phyloP scores from a whole-genome alignment of 2,888 invertebrate species.

The Ophion ellenae region DNA sequence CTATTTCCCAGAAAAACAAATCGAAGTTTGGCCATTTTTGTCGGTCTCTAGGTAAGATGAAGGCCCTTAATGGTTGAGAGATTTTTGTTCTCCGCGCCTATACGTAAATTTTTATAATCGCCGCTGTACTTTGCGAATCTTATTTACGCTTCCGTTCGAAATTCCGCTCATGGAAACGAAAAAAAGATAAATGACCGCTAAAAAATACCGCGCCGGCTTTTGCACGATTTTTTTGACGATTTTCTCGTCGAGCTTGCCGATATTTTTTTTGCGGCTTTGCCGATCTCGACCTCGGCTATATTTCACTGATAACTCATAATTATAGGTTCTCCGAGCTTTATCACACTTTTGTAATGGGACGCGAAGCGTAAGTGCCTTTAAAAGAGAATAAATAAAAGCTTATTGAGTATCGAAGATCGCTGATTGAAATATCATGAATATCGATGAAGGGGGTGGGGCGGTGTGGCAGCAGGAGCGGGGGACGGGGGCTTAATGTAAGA shows the following conservation, averaged over 20 bases:
- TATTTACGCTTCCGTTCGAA: background rate
- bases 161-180: background rate
- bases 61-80: too few relatives aligned
- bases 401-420: conserved; percentile 21
- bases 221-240: background rate
- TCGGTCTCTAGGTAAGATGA: too few relatives aligned
- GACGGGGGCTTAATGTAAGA: background rate
- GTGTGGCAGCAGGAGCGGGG: conserved; percentile 9
- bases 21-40: too few relatives aligned
- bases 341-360: conserved; percentile 45
- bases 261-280: background rate
- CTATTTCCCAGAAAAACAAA: too few relatives aligned
- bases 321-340: conserved; percentile 35
- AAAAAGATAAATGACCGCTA: background rate
- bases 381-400: conserved; percentile 39
- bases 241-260: background rate
- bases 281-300: background rate
- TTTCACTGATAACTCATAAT: conserved; percentile 47
- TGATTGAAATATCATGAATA: conserved; percentile 62
- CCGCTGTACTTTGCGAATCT: too few relatives aligned
- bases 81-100: too few relatives aligned
- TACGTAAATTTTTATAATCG: too few relatives aligned
- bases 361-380: conserved; percentile 25
- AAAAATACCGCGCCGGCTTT: background rate
- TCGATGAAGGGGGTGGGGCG: conserved; percentile 19